A percentile compares a stretch with the other conserved stretches of the same genome.
Evolutionary conservation across 1,140 invertebrate species (phyloP).

Genomic region (Drosophila paulistorum): DNA sequence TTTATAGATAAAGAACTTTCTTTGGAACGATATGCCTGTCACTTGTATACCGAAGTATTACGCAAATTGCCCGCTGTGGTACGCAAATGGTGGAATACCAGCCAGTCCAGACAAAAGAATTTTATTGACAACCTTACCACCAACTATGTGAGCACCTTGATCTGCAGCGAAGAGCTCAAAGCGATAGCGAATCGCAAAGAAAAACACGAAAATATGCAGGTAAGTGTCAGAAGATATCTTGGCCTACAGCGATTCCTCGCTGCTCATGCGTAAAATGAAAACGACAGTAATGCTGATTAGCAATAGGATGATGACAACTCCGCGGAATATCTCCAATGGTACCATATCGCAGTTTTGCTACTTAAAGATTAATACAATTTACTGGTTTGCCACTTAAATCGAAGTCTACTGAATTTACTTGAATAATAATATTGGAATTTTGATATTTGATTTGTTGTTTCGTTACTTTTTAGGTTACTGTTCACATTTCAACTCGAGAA

Average conservation of each 20-base stretch:
- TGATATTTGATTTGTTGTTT: conserved; percentile 4
- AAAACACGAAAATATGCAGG: conserved; percentile 89
- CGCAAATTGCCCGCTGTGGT: conserved; percentile 90
- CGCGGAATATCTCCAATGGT: conserved; percentile 55
- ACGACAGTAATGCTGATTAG: conserved; percentile 38
- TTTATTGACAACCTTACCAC: conserved; percentile 91
- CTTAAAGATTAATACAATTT: neutral
- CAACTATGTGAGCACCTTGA: conserved; percentile 88
- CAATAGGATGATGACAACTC: conserved; percentile 54
- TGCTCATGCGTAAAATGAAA: conserved; percentile 40
- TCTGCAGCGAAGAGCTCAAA: conserved; percentile 89
- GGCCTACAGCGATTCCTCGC: neutral
- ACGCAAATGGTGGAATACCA: conserved; percentile 91
- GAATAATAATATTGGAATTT: neutral
- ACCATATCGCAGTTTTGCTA: conserved; percentile 35
- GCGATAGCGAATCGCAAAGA: conserved; percentile 84
- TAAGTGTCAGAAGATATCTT: conserved; percentile 59
- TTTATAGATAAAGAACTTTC: conserved; percentile 61
- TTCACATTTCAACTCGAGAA: conserved; percentile 88
- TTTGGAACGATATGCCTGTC: conserved; percentile 87
- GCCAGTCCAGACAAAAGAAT: conserved; percentile 87
- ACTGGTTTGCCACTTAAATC: neutral
- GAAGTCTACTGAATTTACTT: conserved; percentile 24
- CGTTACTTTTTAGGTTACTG: conserved; percentile 85
- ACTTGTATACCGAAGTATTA: conserved; percentile 87